Percentiles rank a stretch among this genome's conserved stretches.
Evolutionary conservation across 2,888 invertebrate genomes (phyloP).

Genomic region (Protophormia terraenovae): DNA sequence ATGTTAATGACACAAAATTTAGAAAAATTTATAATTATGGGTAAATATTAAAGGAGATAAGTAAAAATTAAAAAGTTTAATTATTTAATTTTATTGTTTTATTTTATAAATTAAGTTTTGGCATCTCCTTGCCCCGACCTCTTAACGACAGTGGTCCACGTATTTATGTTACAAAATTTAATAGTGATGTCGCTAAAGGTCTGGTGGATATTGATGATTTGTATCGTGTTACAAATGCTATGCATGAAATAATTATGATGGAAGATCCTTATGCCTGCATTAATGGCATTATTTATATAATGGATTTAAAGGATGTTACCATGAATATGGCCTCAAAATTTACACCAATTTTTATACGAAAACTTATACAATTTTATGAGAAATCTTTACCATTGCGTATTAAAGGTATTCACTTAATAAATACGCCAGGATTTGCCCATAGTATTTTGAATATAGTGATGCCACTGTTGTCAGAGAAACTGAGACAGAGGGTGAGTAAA

Average conservation of each 20-base stretch:
- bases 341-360: slow-evolving; percentile 84
- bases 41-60: slow-evolving; percentile 68
- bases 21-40: slow-evolving; percentile 75
- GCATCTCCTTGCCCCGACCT: slow-evolving; percentile 76
- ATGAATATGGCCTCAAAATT: slow-evolving; percentile 83
- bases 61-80: neutral
- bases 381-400: slow-evolving; percentile 85
- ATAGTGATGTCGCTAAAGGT: slow-evolving; percentile 83
- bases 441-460: slow-evolving; percentile 82
- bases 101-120: slow-evolving; percentile 71
- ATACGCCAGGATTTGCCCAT: slow-evolving; percentile 83
- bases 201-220: slow-evolving; percentile 79
- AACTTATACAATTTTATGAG: slow-evolving; percentile 83
- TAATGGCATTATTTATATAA: slow-evolving; percentile 82
- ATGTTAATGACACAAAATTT: slow-evolving; percentile 71
- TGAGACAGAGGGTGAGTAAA: slow-evolving; percentile 83
- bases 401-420: slow-evolving; percentile 84
- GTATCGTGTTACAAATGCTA: slow-evolving; percentile 83
- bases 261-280: slow-evolving; percentile 85
- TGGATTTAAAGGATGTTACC: slow-evolving; percentile 83
- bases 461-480: slow-evolving; percentile 84
- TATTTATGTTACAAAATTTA: slow-evolving; percentile 81
- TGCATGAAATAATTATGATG: slow-evolving; percentile 83
- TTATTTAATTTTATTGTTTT: neutral
- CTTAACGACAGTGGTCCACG: slow-evolving; percentile 82